Percentiles rank a stretch among this genome's conserved stretches.
Evolutionary conservation across 37 sponge, comb jelly and placozoan genomes (phyloP).

Genomic region (Halichondria panicea): DNA sequence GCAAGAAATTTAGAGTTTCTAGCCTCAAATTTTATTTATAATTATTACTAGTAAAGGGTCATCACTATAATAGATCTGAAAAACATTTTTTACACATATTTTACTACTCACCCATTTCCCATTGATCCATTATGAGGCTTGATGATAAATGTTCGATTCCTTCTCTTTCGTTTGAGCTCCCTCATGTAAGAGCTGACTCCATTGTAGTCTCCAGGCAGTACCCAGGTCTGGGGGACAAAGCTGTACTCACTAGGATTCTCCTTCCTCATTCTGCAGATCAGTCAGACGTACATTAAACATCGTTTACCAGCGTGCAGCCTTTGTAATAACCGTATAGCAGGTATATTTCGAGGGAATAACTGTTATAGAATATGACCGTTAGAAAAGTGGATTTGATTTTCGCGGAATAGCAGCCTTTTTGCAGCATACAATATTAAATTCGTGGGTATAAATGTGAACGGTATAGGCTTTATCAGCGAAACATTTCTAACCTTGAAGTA

Average conservation of each 20-base stretch:
- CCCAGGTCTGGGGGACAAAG: slow-evolving; percentile 82
- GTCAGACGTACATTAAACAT: too few species aligned
- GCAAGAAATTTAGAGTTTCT: not conserved
- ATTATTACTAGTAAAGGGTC: not conserved
- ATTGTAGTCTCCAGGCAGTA: slow-evolving; percentile 77
- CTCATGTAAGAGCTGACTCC: slow-evolving; percentile 29
- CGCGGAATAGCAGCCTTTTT: too few species aligned
- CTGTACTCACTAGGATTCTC: slow-evolving; percentile 62
- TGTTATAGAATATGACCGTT: too few species aligned
- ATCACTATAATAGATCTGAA: not conserved
- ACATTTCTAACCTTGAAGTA: too few species aligned
- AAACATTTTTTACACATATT: not conserved
- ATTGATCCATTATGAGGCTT: slow-evolving; percentile 85
- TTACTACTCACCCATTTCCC: slow-evolving; percentile 79
- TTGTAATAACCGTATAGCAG: too few species aligned
- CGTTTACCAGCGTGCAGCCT: too few species aligned
- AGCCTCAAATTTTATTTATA: not conserved
- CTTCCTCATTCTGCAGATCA: slow-evolving; percentile 56
- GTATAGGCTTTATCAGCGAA: too few species aligned
- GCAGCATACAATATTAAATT: too few species aligned
- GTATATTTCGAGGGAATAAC: too few species aligned
- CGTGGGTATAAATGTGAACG: too few species aligned
- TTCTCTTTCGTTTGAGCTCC: slow-evolving; percentile 45
- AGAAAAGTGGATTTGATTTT: too few species aligned
- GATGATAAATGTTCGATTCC: slow-evolving; percentile 65